Conservation (phyloP, 2,113 vertebrate genomes). For the Ammodytes dubius region DNA sequence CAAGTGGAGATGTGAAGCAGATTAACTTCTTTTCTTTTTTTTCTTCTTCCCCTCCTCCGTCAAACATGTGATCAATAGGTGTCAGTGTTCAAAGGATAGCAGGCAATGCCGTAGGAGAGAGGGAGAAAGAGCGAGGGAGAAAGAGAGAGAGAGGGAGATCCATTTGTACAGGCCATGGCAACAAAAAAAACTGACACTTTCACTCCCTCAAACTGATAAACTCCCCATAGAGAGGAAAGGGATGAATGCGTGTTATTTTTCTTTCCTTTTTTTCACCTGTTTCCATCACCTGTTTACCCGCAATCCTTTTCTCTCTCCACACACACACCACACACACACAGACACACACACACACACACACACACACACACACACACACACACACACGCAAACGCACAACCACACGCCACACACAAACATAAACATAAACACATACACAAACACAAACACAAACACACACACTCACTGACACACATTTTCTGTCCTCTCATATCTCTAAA, state of each 20-base stretch:
- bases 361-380: background rate
- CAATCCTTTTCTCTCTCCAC: constrained; percentile 22
- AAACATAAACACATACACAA: too few species aligned
- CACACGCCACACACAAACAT: too few species aligned
- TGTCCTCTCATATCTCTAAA: constrained; percentile 58
- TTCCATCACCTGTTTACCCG: constrained; percentile 53
- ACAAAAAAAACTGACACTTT: constrained; percentile 59
- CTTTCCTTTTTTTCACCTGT: constrained; percentile 39
- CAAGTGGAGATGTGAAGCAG: constrained; percentile 70
- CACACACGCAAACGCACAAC: background rate
- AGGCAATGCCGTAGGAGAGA: constrained; percentile 47
- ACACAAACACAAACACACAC: background rate
- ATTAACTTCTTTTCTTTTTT: constrained; percentile 51
- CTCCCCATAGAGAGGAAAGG: constrained; percentile 56
- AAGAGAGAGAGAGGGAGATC: constrained; percentile 30
- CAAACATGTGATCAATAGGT: constrained; percentile 75
- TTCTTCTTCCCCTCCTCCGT: background rate
- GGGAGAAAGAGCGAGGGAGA: background rate
- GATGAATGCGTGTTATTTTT: constrained; percentile 68
- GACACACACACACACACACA: background rate
- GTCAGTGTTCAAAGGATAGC: constrained; percentile 69
- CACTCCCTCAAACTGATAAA: constrained; percentile 76
- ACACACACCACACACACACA: background rate
- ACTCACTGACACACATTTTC: constrained; percentile 34
- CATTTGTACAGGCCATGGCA: constrained; percentile 55